These are phyloP conservation scores for Abscondita cerata DNA, from an alignment of 2,888 invertebrate species.

Conservation along the genomic window DNA sequence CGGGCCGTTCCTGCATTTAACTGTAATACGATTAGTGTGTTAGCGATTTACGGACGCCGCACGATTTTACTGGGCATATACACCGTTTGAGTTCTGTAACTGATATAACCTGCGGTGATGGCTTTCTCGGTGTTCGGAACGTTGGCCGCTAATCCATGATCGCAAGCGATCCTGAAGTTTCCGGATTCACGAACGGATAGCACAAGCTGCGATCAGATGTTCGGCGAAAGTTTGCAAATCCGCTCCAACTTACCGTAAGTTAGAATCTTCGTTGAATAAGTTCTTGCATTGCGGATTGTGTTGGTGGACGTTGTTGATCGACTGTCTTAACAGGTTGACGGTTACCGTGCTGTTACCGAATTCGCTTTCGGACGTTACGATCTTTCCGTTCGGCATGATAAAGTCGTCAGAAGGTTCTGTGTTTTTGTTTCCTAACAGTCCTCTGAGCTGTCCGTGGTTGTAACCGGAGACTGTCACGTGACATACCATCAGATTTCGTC, in stretches of 20 bases:
- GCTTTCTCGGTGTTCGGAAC: constrained; percentile 68
- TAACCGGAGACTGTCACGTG: constrained; percentile 79
- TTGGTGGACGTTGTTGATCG: constrained; percentile 61
- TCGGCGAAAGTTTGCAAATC: too few species aligned
- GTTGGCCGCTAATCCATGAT: constrained; percentile 66
- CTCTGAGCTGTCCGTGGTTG: constrained; percentile 85
- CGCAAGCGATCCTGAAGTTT: constrained; percentile 76
- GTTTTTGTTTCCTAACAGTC: constrained; percentile 88
- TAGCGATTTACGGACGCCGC: too few species aligned
- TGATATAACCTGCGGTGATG: constrained; percentile 73
- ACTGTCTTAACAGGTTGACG: constrained; percentile 60
- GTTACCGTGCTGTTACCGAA: constrained; percentile 81
- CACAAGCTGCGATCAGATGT: too few species aligned
- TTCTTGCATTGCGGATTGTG: constrained; percentile 67
- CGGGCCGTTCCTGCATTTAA: constrained; percentile 60
- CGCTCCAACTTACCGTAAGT: constrained; percentile 60
- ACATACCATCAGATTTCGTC: constrained; percentile 69
- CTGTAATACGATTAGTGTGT: too few species aligned
- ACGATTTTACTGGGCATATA: too few species aligned
- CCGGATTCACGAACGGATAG: constrained; percentile 61
- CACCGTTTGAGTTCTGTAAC: constrained; percentile 67
- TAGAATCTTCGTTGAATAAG: constrained; percentile 72
- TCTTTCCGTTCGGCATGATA: constrained; percentile 75
- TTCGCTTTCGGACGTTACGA: constrained; percentile 63
- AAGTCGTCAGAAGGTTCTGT: constrained; percentile 88